These are phyloP conservation scores for Mayetiola destructor DNA, from an alignment of 2,888 invertebrate species.

Conservation along the genomic window DNA sequence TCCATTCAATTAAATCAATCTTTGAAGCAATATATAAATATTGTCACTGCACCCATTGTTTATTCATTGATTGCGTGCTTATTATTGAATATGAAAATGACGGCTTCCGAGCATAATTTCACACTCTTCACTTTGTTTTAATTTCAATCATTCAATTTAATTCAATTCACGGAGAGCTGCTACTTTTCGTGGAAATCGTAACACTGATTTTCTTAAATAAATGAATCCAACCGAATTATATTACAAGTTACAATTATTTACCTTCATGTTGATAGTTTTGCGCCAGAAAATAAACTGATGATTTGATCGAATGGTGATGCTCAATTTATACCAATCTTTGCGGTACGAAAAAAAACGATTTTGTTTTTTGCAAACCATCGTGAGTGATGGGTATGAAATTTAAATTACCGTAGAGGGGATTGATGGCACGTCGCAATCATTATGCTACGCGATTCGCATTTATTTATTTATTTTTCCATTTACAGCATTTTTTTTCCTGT, in stretches of 20 bases:
- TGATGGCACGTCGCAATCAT: constrained; percentile 1
- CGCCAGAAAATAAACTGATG: constrained; percentile 8
- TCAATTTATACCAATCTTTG: background rate
- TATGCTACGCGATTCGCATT: too few relatives aligned
- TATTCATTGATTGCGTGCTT: too few relatives aligned
- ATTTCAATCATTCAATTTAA: background rate
- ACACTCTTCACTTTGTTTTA: background rate
- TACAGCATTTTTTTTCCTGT: background rate
- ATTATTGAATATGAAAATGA: too few relatives aligned
- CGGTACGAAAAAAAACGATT: background rate
- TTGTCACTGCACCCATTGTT: too few relatives aligned
- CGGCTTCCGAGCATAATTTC: too few relatives aligned
- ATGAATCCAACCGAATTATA: too few relatives aligned
- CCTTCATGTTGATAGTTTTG: background rate
- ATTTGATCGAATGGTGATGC: background rate
- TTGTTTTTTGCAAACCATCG: too few relatives aligned
- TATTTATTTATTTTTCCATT: too few relatives aligned
- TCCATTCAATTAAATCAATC: too few relatives aligned
- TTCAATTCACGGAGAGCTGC: background rate
- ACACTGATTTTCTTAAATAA: background rate
- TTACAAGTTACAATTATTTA: constrained; percentile 1
- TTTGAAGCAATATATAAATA: too few relatives aligned
- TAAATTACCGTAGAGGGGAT: background rate
- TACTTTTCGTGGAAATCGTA: background rate
- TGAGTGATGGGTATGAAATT: too few relatives aligned